These are phyloP conservation scores for Acipenser transmontanus DNA, from an alignment of 2,797 vertebrate genomes.

Conservation along the genomic window DNA sequence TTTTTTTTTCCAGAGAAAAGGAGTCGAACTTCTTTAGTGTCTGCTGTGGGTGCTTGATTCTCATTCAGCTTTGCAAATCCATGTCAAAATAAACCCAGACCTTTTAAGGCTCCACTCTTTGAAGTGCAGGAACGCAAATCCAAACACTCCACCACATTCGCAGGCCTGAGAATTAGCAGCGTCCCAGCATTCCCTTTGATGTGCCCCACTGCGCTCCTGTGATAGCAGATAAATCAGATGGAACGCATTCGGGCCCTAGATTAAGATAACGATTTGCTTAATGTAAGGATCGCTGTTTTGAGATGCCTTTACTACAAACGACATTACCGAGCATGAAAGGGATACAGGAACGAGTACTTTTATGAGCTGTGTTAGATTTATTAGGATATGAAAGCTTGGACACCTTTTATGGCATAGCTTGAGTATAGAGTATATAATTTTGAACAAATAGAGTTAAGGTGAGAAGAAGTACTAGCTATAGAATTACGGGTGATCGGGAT, in stretches of 20 bases:
- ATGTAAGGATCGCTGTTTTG: conserved; percentile 29
- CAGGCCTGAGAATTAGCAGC: conserved; percentile 69
- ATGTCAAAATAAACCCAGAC: conserved; percentile 73
- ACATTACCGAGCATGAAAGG: too few relatives aligned
- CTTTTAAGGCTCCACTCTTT: conserved; percentile 72
- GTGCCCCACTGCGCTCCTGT: conserved; percentile 51
- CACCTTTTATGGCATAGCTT: too few relatives aligned
- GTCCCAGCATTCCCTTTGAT: conserved; percentile 69
- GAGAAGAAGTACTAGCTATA: too few relatives aligned
- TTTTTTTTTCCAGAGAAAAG: conserved; percentile 65
- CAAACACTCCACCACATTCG: conserved; percentile 60
- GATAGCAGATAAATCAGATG: conserved; percentile 64
- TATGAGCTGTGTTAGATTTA: too few relatives aligned
- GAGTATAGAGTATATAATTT: too few relatives aligned
- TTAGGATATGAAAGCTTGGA: too few relatives aligned
- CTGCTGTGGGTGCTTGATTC: conserved; percentile 69
- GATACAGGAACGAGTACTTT: too few relatives aligned
- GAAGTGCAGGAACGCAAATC: conserved; percentile 75
- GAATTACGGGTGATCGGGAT: too few relatives aligned
- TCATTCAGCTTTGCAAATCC: conserved; percentile 71
- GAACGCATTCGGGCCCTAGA: conserved; percentile 66
- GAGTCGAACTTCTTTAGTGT: conserved; percentile 62
- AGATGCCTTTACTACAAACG: conserved; percentile 10
- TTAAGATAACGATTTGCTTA: conserved; percentile 58
- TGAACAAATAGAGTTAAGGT: too few relatives aligned